Conservation (phyloP, 2,888 invertebrate genomes). For the Pollenia amentaria region DNA sequence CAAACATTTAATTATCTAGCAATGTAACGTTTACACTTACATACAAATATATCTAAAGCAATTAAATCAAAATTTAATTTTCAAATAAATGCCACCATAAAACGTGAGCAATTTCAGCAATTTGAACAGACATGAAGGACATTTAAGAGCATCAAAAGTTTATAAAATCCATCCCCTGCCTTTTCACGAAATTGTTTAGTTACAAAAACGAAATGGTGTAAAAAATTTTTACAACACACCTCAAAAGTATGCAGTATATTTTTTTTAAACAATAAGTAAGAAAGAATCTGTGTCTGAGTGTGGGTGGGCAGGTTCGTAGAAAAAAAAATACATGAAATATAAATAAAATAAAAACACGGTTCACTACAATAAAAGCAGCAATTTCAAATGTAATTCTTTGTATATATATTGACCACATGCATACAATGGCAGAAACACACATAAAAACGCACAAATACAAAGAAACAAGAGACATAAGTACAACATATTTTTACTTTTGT, state of each 20-base stretch:
- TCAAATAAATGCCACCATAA: constrained; percentile 64
- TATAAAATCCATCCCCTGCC: background rate
- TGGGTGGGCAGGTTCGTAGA: background rate
- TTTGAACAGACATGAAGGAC: constrained; percentile 42
- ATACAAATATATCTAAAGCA: constrained; percentile 46
- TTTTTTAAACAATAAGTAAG: constrained; percentile 27
- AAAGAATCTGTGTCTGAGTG: background rate
- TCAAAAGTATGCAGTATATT: constrained; percentile 69
- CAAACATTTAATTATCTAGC: too few relatives aligned
- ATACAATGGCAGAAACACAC: constrained; percentile 35
- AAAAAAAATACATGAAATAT: background rate
- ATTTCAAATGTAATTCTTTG: constrained; percentile 63
- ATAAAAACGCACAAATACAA: background rate
- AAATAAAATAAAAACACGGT: constrained; percentile 32
- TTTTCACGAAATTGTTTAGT: constrained; percentile 12
- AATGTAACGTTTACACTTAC: background rate
- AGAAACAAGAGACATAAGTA: background rate
- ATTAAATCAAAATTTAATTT: constrained; percentile 72
- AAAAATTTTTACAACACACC: constrained; percentile 65
- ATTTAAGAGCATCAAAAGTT: constrained; percentile 25
- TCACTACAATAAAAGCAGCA: constrained; percentile 46
- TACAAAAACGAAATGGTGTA: constrained; percentile 21
- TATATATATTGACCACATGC: constrained; percentile 61
- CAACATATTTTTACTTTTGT: too few relatives aligned
- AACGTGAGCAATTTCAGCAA: constrained; percentile 58